Evolutionary conservation across 2,797 vertebrate genomes (phyloP), one percentile per base, ranked within the genome.

Genomic region (Erpetoichthys calabaricus): DNA sequence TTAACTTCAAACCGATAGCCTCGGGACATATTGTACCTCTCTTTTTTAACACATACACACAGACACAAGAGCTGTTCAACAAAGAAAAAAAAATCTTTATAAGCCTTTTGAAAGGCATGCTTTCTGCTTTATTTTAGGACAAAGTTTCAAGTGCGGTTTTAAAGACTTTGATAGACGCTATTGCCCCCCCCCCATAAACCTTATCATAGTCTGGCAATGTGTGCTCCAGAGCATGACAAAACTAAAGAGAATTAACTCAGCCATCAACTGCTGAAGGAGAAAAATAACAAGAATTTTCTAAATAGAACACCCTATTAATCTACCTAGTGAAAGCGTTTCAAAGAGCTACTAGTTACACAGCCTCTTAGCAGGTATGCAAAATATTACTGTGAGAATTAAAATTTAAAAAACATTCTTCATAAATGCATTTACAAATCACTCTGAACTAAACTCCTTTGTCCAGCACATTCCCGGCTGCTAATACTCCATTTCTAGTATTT

Each of bases 1-100:
- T 98, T 98, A 98, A 98, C 94, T 98, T 95, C 91, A 94, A 95
- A 97, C 92, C 92, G 93, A 96, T 96, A 91, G 92, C 94, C 91
- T 91, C 82, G 56, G 94, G 94, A 95, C 92, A 94, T 95, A 97
- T 91, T 84, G 83, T 86, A 88, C 82, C 82, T 81, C 82, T 84
- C 63, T 62, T 7, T 58, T 65, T 86, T 86, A 85, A 86, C 83
- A 87, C 83, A 84, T 86, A 88, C 84, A 88, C 81, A 86, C 80
- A 83, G 77, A 85, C 82, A 85, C 82, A 85, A 83, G 85, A 84
- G 85, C 84, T 82, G 83, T 83, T 81, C 79, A 80, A 90, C 87
- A 84, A 60, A 83, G 91, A 86, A 87, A 77, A 96, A 89, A 93
- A 87, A 88, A 91, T 92, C 90, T 91, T 91, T 85, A 74, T 83